Conservation (phyloP, 1,140 invertebrate species). For the Aphaenogaster ashmeadi region DNA sequence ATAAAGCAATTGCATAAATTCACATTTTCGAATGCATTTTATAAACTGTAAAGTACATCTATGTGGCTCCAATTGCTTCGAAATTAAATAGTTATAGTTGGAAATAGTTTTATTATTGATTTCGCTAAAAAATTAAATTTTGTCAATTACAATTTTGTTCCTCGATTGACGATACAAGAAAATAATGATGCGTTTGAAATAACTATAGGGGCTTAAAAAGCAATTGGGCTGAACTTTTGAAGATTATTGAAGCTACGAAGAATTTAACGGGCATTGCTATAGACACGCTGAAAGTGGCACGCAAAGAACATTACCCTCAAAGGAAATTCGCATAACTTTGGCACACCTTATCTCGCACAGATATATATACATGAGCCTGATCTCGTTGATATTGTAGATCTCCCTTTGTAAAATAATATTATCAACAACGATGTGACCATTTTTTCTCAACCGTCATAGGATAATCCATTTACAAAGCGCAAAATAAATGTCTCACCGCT, state of each 20-base stretch:
- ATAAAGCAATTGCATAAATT: neutral
- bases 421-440: neutral
- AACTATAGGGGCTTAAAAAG: neutral
- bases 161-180: neutral
- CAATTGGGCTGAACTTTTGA: neutral
- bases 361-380: neutral
- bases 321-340: neutral
- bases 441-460: neutral
- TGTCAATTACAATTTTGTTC: neutral
- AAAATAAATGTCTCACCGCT: neutral
- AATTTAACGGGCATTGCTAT: neutral
- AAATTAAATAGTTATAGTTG: neutral
- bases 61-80: neutral
- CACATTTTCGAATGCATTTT: neutral
- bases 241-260: neutral
- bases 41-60: neutral
- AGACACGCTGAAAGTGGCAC: neutral
- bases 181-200: neutral
- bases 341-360: neutral
- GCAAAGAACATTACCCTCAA: neutral
- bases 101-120: neutral
- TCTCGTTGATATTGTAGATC: neutral
- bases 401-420: conserved; percentile 1
- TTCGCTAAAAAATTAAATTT: neutral
- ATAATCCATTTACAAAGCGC: conserved; percentile 4